Evolutionary conservation across 2,888 invertebrate species (phyloP), one percentile per base, ranked within the genome.

Genomic region (Drosophila melanocephala): DNA sequence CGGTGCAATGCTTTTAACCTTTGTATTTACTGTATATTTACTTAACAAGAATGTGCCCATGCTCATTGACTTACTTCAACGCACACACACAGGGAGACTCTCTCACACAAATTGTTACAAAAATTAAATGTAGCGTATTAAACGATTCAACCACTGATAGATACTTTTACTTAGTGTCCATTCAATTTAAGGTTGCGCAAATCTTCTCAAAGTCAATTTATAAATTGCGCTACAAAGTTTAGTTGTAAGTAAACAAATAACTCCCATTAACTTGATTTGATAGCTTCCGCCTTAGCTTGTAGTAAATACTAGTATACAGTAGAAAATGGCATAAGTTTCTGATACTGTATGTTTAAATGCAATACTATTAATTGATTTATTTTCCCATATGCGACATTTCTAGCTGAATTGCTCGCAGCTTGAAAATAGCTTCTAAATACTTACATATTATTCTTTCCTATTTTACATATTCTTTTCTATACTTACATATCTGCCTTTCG

Each of bases 11-110:
- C 26, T 56, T 53, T 64, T 32, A 52, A 62, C 63, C 52, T 58
- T 44, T 77, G 67, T 67, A 71, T 64, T 77, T 35, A 52, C 63
- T 56, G 26, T 19, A 52, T 60, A 68, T 75, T 75, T 68, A 44
- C 33, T 63, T 33, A 56, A 63, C 68, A 60, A 51, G 75, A 42
- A 42, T 52, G 39, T 30, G 26, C 47, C 56, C 37, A 73, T 30
- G 26, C n/a, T 53, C 47, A 35, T 35, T 39, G 28, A 60, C 50
- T 37, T 44, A 32, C 55, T 19, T 4, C 35, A 59, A 37, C 26
- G 16, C 44, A 35, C 26, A 10, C 26, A 37, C 30, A 16, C 53
- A 35, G 9, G 37, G 14, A 22, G 7, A 26, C 22, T 16, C 3
- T 7, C 7, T 5, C 4, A 14, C 56, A 28, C 28, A 39, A 19